A percentile compares a stretch with the other conserved stretches of the same genome.
phyloP scores from a whole-genome alignment of 2,113 vertebrate genomes.

The Regulus satrapa region DNA sequence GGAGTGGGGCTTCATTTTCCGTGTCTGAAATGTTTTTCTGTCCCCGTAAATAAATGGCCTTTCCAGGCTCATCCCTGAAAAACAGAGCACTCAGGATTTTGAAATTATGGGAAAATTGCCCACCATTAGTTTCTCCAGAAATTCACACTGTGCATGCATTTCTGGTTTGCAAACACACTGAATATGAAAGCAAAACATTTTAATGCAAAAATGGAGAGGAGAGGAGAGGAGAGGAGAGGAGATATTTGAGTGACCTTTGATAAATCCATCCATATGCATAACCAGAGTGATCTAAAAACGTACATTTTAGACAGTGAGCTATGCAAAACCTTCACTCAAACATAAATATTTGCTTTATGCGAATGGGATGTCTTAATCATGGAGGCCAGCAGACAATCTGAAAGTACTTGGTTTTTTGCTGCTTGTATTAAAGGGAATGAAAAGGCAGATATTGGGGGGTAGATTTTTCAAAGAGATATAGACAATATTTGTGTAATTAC shows the following conservation, averaged over 20 bases:
- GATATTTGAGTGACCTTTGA: background rate
- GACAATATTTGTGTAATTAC: background rate
- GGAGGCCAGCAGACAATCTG: background rate
- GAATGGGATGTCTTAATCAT: background rate
- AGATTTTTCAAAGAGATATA: background rate
- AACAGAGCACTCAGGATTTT: background rate
- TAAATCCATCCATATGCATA: background rate
- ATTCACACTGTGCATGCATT: background rate
- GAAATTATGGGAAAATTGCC: background rate
- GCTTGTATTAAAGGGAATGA: background rate
- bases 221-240: too few relatives aligned
- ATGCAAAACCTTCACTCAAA: background rate
- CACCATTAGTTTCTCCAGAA: background rate
- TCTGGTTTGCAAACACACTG: constrained; percentile 8
- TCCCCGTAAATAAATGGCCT: background rate
- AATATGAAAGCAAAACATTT: background rate
- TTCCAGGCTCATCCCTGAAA: background rate
- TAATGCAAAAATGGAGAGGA: background rate
- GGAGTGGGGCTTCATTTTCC: background rate
- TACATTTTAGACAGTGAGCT: background rate
- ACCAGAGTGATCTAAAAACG: background rate
- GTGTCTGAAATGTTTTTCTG: background rate
- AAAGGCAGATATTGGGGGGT: background rate
- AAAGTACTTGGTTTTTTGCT: background rate
- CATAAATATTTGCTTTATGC: background rate